Conservation (phyloP, 2,797 vertebrate species). For the Gallinago stenura region DNA sequence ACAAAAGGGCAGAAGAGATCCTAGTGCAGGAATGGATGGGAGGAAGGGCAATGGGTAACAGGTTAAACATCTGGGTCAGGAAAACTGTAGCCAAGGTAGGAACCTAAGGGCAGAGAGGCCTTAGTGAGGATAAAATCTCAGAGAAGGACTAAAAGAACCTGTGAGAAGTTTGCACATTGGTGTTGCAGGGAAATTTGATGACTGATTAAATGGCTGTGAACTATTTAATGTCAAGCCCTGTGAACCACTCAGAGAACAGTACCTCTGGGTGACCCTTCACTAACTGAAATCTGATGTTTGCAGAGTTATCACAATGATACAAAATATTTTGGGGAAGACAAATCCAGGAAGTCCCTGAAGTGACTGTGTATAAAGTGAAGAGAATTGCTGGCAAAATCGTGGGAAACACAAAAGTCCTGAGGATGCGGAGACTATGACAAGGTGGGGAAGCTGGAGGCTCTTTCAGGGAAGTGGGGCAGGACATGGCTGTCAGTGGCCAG, state of each 20-base stretch:
- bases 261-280: neutral
- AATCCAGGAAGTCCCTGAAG: neutral
- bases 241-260: neutral
- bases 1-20: neutral
- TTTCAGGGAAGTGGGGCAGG: neutral
- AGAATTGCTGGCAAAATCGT: neutral
- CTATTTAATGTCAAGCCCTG: neutral
- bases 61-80: neutral
- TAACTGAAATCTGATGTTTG: neutral
- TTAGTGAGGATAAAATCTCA: neutral
- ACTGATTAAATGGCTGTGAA: neutral
- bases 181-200: neutral
- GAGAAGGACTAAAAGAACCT: neutral
- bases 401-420: neutral
- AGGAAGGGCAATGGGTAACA: neutral
- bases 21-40: neutral
- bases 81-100: neutral
- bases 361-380: neutral
- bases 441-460: neutral
- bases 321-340: neutral
- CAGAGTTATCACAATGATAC: neutral
- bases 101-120: neutral
- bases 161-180: neutral
- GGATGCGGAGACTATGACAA: neutral
- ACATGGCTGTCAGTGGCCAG: rapidly evolving